Conservation (phyloP, 2,797 vertebrate genomes). For the Smutsia gigantea region DNA sequence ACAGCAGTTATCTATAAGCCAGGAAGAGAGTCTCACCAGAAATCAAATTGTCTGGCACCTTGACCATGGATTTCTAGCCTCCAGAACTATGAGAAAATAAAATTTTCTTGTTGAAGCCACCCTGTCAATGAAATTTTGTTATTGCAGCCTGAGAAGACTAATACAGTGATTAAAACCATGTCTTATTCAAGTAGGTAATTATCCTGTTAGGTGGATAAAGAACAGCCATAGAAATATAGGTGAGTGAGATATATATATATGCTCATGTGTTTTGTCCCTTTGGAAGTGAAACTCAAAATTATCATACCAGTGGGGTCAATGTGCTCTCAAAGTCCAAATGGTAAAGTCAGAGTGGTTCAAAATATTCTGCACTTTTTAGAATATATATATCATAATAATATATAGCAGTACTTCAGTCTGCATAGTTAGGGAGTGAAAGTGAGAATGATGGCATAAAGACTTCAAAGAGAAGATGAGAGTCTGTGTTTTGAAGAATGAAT, state of each 20-base stretch:
- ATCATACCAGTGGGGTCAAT: not conserved
- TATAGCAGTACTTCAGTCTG: not conserved
- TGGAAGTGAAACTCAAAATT: not conserved
- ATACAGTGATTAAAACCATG: not conserved
- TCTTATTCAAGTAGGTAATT: not conserved
- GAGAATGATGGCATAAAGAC: not conserved
- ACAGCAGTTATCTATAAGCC: not conserved
- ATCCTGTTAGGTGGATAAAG: not conserved
- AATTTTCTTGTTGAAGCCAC: not conserved
- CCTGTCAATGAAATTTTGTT: not conserved
- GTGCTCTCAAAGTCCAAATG: not conserved
- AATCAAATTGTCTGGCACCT: not conserved
- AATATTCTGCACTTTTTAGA: not conserved
- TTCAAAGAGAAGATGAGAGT: not conserved
- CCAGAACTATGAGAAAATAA: constrained; percentile 6
- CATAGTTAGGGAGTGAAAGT: not conserved
- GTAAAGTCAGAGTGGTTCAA: not conserved
- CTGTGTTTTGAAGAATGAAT: not conserved
- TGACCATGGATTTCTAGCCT: not conserved
- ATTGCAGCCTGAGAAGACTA: not conserved
- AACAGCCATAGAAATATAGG: not conserved
- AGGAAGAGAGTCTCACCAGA: not conserved
- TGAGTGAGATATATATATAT: not conserved
- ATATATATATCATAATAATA: not conserved
- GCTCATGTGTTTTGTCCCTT: not conserved